A percentile compares a stretch with the other conserved stretches of the same genome.
Evolutionary conservation across 2,888 invertebrate species (phyloP).

Genomic region (Drosophila siamana): DNA sequence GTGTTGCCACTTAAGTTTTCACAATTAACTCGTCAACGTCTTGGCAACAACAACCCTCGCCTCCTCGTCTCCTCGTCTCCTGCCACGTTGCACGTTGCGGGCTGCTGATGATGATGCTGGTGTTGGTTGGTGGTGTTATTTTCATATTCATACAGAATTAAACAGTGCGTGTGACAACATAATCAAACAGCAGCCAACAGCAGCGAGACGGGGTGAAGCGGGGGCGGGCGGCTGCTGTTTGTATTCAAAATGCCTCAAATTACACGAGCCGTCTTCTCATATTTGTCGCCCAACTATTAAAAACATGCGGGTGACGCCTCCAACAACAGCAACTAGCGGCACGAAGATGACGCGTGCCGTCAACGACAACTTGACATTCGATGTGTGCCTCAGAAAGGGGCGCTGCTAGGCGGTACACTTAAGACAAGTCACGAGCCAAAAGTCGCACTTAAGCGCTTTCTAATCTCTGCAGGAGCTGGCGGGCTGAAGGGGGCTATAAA

Average conservation of each 20-base stretch:
- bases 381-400: no score
- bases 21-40: constrained; percentile 78
- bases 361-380: constrained; percentile 43
- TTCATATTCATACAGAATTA: constrained; percentile 81
- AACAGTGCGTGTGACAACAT: constrained; percentile 84
- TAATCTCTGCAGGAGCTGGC: constrained; percentile 64
- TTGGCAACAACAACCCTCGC: constrained; percentile 58
- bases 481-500: constrained; percentile 65
- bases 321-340: constrained; percentile 6
- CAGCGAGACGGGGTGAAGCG: neutral
- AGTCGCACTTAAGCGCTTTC: constrained; percentile 82
- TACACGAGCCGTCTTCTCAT: constrained; percentile 60
- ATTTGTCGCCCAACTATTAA: constrained; percentile 68
- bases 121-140: constrained; percentile 44
- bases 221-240: constrained; percentile 37
- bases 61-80: no score
- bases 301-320: constrained; percentile 64
- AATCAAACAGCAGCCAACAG: constrained; percentile 73
- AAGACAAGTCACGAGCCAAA: constrained; percentile 83
- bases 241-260: constrained; percentile 67
- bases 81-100: neutral
- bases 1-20: constrained; percentile 82
- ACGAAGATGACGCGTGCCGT: constrained; percentile 65
- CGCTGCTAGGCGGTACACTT: constrained; percentile 58
- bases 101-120: no score